A percentile compares a stretch with the other conserved stretches of the same genome.
Conservation (phyloP, 2,797 vertebrate species). For the Silurus aristotelis region DNA sequence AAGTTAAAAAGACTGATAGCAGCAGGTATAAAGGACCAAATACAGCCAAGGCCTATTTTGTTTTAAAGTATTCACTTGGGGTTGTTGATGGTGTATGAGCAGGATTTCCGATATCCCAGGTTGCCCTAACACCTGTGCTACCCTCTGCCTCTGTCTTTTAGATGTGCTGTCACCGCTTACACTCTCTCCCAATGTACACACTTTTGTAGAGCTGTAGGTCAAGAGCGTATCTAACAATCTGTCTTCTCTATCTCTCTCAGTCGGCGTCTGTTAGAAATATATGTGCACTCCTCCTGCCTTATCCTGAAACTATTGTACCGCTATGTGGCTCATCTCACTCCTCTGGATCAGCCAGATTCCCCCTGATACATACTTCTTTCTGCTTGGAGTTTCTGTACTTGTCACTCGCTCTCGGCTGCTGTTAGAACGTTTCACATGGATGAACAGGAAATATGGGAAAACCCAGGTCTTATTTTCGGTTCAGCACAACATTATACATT, state of each 20-base stretch:
- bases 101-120: neutral
- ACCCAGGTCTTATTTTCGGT: neutral
- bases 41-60: neutral
- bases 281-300: neutral
- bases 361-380: neutral
- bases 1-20: neutral
- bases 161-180: neutral
- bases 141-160: neutral
- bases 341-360: conserved; percentile 16
- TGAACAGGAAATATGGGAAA: neutral
- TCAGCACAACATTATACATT: neutral
- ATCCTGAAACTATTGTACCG: neutral
- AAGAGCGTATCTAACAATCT: conserved; percentile 22
- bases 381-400: neutral
- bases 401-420: neutral
- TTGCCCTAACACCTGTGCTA: neutral
- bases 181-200: neutral
- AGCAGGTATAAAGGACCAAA: neutral
- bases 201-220: conserved; percentile 11
- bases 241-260: conserved; percentile 2
- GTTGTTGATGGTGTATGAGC: neutral
- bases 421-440: neutral
- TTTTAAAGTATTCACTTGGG: neutral
- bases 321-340: neutral
- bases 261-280: neutral